phyloP scores from a whole-genome alignment of 1,140 invertebrate species.

The Caerostris darwini region DNA sequence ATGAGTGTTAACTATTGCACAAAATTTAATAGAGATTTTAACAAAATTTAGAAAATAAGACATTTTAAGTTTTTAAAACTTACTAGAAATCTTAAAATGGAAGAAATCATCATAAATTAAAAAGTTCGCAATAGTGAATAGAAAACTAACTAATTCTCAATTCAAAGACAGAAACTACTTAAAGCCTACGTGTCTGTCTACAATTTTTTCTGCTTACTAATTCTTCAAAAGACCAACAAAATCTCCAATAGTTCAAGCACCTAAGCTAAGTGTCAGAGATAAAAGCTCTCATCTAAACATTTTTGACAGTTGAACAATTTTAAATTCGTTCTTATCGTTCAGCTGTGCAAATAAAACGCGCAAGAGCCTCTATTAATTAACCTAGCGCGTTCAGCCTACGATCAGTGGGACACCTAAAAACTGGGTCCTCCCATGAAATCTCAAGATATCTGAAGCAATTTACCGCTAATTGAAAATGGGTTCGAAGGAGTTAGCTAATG shows the following conservation, averaged over 20 bases:
- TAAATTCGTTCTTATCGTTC: background rate
- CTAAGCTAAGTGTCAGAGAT: background rate
- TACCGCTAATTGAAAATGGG: conserved; percentile 25
- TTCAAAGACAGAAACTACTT: background rate
- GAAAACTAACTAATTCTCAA: background rate
- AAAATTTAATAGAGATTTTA: too few species aligned
- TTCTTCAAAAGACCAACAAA: background rate
- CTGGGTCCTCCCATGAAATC: conserved; percentile 12
- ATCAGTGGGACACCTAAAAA: background rate
- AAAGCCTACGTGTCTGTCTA: background rate
- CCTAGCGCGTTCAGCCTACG: background rate
- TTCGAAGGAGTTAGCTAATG: background rate
- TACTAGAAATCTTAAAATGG: too few species aligned
- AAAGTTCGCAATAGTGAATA: too few species aligned
- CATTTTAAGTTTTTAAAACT: too few species aligned
- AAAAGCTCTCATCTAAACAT: conserved; percentile 15
- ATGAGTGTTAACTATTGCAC: too few species aligned
- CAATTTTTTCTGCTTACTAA: background rate
- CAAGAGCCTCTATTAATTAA: conserved; percentile 2
- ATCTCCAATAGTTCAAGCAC: background rate
- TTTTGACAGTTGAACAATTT: conserved; percentile 5
- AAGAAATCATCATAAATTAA: too few species aligned
- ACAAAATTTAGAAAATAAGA: too few species aligned
- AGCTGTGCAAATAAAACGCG: conserved; percentile 14
- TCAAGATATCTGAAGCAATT: conserved; percentile 37